A percentile compares a stretch with the other conserved stretches of the same genome.
phyloP scores from a whole-genome alignment of 2,888 invertebrate genomes.

The Rotaria magnacalcarata region DNA sequence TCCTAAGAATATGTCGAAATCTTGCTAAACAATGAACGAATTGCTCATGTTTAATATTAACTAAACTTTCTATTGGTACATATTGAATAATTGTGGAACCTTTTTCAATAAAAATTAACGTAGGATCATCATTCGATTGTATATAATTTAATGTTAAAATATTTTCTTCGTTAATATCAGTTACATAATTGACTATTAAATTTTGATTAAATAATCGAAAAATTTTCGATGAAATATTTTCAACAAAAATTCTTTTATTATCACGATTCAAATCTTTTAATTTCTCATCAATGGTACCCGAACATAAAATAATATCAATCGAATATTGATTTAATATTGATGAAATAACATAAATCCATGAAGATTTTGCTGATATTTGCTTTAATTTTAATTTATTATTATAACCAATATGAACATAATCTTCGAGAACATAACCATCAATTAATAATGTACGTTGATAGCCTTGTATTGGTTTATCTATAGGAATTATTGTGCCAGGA shows the following conservation, averaged over 20 bases:
- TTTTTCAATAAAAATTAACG: background rate
- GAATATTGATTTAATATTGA: conserved; percentile 18
- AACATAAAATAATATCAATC: background rate
- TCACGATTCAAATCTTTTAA: background rate
- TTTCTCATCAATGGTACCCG: background rate
- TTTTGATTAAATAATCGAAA: background rate
- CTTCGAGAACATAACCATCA: background rate
- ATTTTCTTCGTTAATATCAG: conserved; percentile 2
- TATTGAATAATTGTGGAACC: background rate
- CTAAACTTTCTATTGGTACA: conserved; percentile 18
- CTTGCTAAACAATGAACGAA: conserved; percentile 15
- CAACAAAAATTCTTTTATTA: background rate
- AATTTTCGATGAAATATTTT: background rate
- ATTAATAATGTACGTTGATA: background rate
- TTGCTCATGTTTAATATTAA: conserved; percentile 7
- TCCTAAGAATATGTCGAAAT: background rate
- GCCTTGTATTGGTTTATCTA: background rate
- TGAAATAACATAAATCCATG: conserved; percentile 1
- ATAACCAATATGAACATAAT: conserved; percentile 16
- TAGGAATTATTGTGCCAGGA: background rate
- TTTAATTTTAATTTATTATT: conserved; percentile 19
- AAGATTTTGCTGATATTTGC: background rate
- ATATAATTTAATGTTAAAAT: background rate
- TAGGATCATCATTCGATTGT: background rate
- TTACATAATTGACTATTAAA: background rate